Evolutionary conservation across 2,888 invertebrate genomes (phyloP), one percentile per base, ranked within the genome.

Genomic region (Pyrrhia umbra): DNA sequence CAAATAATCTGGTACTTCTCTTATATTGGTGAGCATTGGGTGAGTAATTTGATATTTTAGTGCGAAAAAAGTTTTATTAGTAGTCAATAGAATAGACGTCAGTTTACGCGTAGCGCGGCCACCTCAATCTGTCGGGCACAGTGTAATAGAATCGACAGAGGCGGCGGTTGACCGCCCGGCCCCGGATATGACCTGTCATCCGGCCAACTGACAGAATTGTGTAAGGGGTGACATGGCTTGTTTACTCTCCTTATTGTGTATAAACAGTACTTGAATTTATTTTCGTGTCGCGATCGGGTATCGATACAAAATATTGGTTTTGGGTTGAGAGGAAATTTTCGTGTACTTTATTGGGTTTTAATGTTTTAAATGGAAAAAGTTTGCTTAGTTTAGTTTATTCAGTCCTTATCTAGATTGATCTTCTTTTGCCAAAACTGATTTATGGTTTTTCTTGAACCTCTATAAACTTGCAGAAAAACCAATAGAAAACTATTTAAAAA

Each of bases 131-230:
- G 92, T 90, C 91, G 75, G 67, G 78, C 69, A 85, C 91, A 90
- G 88, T 83, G 89, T 92, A 92, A 92, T 92, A 92, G 92, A 92
- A 93, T 91, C 89, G 92, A 90, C 89, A 86, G 87, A 88, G 83
- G 84, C 88, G 74, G 83, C 79, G 88, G 87, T 86, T 86, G 90
- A 88, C 89, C 89, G 88, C 78, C 79, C 83, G 82, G 79, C 83
- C 80, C 90, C 91, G 90, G 92, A 91, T 92, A 91, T 91, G 89
- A 90, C 90, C 92, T 91, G 92, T 93, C 93, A 91, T 86, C 88
- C 89, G 88, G 84, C 74, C 80, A 83, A 86, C 88, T 88, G 90
- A 90, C 90, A 86, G 87, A 84, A 85, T 88, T 84, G 87, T 85
- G 86, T 87, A 85, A 83, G 84, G 83, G 85, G 84, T 86, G 85